Evolutionary conservation across 2,113 vertebrate species (phyloP).

Genomic region (Nansenia antarctica): DNA sequence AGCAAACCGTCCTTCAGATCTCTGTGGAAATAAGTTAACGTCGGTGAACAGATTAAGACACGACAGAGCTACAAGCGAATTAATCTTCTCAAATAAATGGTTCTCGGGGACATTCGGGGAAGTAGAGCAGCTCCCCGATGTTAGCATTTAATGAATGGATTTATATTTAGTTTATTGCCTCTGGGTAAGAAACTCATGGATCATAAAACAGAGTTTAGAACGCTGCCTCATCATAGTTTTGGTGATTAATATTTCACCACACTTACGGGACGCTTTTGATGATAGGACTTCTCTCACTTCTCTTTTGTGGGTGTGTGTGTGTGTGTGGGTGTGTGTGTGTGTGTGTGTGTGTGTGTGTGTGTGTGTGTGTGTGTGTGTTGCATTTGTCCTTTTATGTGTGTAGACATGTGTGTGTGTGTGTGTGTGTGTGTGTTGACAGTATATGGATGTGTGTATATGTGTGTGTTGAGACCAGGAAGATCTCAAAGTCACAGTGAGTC

Average conservation of each 20-base stretch:
- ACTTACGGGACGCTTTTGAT: background rate
- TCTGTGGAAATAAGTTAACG: background rate
- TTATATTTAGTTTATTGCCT: background rate
- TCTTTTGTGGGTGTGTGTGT: background rate
- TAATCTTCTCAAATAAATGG: background rate
- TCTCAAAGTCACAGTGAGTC: background rate
- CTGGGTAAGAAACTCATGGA: background rate
- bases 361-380: too few relatives aligned
- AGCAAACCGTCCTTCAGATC: background rate
- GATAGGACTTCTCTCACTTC: background rate
- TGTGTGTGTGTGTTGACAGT: background rate
- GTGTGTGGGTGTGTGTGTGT: background rate
- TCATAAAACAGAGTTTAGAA: background rate
- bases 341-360: background rate
- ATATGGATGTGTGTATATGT: background rate
- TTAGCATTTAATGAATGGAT: background rate
- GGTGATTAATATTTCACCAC: background rate
- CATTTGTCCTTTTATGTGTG: too few relatives aligned
- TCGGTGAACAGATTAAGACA: background rate
- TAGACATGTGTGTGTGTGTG: background rate
- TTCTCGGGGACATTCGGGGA: background rate
- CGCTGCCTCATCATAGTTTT: background rate
- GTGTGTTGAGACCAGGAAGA: background rate
- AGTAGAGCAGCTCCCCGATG: background rate
- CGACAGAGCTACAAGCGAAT: too few relatives aligned